Base-by-base conservation (phyloP, 2,113 vertebrate genomes). In the Australoheros scitulus region DNA sequence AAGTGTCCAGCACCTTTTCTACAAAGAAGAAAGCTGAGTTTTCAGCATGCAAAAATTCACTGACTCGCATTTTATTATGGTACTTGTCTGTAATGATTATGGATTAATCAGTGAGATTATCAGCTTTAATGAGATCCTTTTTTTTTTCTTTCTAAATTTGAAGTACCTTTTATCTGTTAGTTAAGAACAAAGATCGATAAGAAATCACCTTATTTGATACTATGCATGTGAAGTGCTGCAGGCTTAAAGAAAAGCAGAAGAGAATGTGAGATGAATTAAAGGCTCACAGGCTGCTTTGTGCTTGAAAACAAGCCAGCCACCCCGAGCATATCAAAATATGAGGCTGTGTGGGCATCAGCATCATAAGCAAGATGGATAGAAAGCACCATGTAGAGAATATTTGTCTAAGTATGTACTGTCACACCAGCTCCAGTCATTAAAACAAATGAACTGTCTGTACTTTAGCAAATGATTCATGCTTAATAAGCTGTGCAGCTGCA, bases 321-420 rank as follows among this genome's bases (percentile, higher is more conserved):
- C 76, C 80, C 77, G 85, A 87, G 81, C 76, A 89, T 88, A 82
- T 82, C 17, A 72, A 72, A 79, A 79, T 85, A 85, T 3, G 17
- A 80, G 52, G 57, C 85, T 80, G 81, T 77, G 85, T 86, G 90
- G 82, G 85, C 82, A 65, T 82, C 83, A 79, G 85, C 52, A 20
- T 65, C 76, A 22, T 52, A 56, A 78, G 68, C 55, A n/a, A 80
- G 83, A 77, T 17, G 11, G 38, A 47, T 17, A 18, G 77, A 52
- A n/a, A 64, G 50, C 22, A 17, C 20, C 43, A 14, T 58, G 58
- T 41, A 17, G 64, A 9, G 36, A 47, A 50, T 55, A 61, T 29
- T 81, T 24, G 56, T 61, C 41, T 11, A 4, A 85, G 59, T 60
- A 56, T 72, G 47, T 32, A 32, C 58, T 81, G 76, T 77, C 82